Percentiles rank a stretch among this genome's conserved stretches.
Evolutionary conservation across 2,113 vertebrate species (phyloP).

Genomic region (Atherinomorus stipes): DNA sequence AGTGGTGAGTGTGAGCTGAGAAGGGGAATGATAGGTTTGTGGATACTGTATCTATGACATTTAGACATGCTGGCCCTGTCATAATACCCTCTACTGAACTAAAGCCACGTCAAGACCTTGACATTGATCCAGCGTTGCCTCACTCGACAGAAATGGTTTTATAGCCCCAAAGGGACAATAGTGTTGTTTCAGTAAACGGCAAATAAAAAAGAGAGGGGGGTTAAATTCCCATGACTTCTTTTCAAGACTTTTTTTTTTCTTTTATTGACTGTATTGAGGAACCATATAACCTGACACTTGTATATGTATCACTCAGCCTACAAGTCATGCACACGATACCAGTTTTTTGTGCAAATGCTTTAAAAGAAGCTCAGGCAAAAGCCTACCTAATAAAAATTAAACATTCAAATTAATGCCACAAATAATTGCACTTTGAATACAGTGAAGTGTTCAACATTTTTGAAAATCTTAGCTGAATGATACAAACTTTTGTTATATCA

Average conservation of each 20-base stretch:
- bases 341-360: too few relatives aligned
- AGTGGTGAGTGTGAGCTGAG: constrained; percentile 35
- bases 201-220: neutral
- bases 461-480: too few relatives aligned
- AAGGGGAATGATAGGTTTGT: constrained; percentile 34
- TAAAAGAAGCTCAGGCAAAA: neutral
- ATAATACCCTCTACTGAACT: constrained; percentile 29
- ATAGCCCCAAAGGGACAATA: neutral
- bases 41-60: constrained; percentile 64
- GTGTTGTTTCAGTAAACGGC: constrained; percentile 1
- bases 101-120: constrained; percentile 19
- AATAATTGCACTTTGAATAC: neutral
- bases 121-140: constrained; percentile 31
- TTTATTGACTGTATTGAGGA: too few relatives aligned
- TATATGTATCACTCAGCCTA: neutral
- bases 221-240: too few relatives aligned
- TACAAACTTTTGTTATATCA: neutral
- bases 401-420: neutral
- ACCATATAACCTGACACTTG: neutral
- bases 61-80: constrained; percentile 40
- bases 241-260: too few relatives aligned
- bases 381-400: neutral
- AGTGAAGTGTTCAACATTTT: neutral
- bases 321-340: neutral
- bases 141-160: constrained; percentile 12